Evolutionary conservation across 2,113 vertebrate species (phyloP), one percentile per base, ranked within the genome.

Genomic region (Sprattus sprattus): DNA sequence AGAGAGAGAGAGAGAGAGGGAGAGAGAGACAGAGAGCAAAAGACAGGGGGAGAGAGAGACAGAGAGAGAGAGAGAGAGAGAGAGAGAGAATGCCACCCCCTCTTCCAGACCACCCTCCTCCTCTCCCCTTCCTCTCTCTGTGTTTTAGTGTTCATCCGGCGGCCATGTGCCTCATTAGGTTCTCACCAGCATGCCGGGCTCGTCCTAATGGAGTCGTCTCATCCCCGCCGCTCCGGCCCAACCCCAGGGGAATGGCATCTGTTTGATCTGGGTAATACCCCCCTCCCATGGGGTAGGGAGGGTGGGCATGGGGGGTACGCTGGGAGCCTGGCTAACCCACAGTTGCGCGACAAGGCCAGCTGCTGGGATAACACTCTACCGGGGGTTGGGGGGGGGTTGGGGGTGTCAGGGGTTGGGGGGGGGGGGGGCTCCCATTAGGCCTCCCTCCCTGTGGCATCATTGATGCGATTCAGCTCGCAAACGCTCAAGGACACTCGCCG

Each of bases 51-150:
- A 9, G n/a, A n/a, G n/a, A n/a, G n/a, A n/a, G n/a, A n/a, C n/a
- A n/a, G n/a, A 7, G 22, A 67, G 64, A 25, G 64, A 9, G 28
- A 71, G 2, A 71, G 25, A 15, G 11, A 75, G 10, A 75, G 71
- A 75, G 32, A 75, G 3, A 75, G 13, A 78, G 64, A 71, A 32
- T 78, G 28, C 13, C 71, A 44, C n/a, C 64, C 25, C 18, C 10
- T 13, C 11, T 32, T 15, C 67, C 28, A 2, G 28, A 2, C 71
- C 32, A 9, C 39, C 18, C 50, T 45, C 75, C 67, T 82, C 82
- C 83, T 83, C 89, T 78, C 13, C 45, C n/a, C 22, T 13, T 45
- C 46, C 22, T 9, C 18, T 57, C 89, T 22, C 20, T 85, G 83
- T 46, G 32, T 67, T 50, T 57, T 20, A 39, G 71, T 32, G 71